Percentiles rank a stretch among this genome's conserved stretches.
Conservation (phyloP, 2,797 vertebrate species). For the Morus bassanus region DNA sequence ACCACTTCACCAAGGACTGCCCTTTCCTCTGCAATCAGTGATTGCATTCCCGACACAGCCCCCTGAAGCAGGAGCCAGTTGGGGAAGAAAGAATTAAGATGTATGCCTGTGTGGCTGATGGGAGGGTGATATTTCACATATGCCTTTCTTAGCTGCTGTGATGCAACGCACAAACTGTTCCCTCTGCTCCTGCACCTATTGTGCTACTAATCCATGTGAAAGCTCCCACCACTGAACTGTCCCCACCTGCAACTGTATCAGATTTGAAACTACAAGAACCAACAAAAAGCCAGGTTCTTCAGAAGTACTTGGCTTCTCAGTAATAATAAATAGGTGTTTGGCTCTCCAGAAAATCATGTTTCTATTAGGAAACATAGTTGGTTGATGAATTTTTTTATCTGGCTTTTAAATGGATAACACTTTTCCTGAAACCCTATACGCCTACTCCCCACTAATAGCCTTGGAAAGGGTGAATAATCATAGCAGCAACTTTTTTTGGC, state of each 20-base stretch:
- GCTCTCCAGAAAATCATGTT: neutral
- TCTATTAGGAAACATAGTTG: neutral
- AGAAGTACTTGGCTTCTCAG: neutral
- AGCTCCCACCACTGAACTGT: neutral
- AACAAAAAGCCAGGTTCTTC: neutral
- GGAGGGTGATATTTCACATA: constrained; percentile 29
- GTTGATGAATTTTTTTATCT: neutral
- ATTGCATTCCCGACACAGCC: neutral
- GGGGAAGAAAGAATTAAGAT: neutral
- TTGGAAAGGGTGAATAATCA: constrained; percentile 35
- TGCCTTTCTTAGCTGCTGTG: constrained; percentile 17
- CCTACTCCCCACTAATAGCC: neutral
- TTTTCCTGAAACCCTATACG: neutral
- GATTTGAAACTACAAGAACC: neutral
- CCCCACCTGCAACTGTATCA: neutral
- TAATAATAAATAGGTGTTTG: neutral
- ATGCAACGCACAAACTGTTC: constrained; percentile 16
- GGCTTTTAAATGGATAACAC: neutral
- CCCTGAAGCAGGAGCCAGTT: neutral
- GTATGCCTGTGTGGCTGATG: neutral
- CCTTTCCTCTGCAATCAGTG: neutral
- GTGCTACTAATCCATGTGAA: neutral
- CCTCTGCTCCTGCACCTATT: neutral
- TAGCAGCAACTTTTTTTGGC: neutral
- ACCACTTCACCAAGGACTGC: neutral